Percentiles rank a stretch among this genome's conserved stretches.
These are phyloP conservation scores for Eremophila alpestris DNA, from an alignment of 2,797 vertebrate genomes.

Conservation along the genomic window DNA sequence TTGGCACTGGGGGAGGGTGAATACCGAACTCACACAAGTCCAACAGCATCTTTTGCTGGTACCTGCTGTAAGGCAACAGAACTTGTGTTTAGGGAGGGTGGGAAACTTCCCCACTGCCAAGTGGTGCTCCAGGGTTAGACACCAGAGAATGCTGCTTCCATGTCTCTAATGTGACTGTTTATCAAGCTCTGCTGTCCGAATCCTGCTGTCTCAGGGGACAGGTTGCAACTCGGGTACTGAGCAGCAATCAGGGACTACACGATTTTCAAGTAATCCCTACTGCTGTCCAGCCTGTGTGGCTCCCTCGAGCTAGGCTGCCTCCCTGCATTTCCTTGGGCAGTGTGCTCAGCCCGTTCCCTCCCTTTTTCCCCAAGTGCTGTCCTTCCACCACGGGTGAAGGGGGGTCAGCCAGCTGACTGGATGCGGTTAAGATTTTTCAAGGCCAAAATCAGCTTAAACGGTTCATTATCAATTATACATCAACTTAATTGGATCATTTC, in stretches of 20 bases:
- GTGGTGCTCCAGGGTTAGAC: background rate
- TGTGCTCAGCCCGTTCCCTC: background rate
- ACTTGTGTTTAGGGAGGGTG: background rate
- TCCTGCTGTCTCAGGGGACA: background rate
- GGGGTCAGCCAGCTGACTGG: background rate
- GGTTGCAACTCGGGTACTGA: background rate
- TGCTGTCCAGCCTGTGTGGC: background rate
- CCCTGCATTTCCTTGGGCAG: background rate
- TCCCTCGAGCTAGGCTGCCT: background rate
- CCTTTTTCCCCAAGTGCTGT: background rate
- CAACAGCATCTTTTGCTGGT: background rate
- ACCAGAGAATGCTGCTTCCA: rapidly evolving
- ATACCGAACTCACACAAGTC: rapidly evolving
- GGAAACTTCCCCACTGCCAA: background rate
- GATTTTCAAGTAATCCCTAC: background rate
- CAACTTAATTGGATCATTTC: conserved; percentile 67
- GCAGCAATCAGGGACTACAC: background rate
- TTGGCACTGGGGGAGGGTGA: background rate
- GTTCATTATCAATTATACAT: conserved; percentile 67
- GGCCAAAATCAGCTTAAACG: conserved; percentile 54
- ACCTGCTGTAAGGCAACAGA: background rate
- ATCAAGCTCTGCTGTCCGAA: background rate
- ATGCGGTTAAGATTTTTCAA: background rate
- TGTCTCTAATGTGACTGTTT: rapidly evolving
- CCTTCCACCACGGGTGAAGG: background rate